Evolutionary conservation across 2,113 vertebrate species (phyloP), one percentile per base, ranked within the genome.

Genomic region (Gavia stellata): DNA sequence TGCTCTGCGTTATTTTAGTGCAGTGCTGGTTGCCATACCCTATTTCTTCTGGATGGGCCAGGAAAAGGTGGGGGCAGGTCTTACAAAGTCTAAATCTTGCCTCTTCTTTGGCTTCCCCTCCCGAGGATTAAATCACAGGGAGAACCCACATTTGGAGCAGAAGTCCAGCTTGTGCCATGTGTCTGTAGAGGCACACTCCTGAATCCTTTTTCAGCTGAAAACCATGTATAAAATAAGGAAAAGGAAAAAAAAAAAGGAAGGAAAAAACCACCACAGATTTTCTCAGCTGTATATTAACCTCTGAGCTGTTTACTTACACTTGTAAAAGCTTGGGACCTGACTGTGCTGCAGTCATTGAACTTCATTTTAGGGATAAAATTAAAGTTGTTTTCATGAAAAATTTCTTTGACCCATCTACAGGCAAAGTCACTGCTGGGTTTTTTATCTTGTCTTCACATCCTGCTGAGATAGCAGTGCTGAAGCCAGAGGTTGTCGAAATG

Each of bases 371-470:
- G 12, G 34, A 82, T 93, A 28, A 93, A 94, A 96, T 65, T 23
- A 53, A 93, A 94, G 77, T 28, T 55, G 34, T 78, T 91, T 91
- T 68, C 47, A 26, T 68, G 73, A 96, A 92, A 92, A 79, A 79
- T 89, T 85, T 89, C 84, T 90, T 73, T 95, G 89, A 92, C 91
- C 89, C 70, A 75, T 94, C 84, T 87, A 21, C 56, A 75, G 44
- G 70, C 52, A 75, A 79, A 95, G 89, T 95, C 90, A 68, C 56
- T 91, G 65, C 70, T 85, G 49, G 77, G 28, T 56, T 92, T 94
- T 96, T 96, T 79, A 96, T 91, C 86, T 96, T 91, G 93, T 61
- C 73, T 90, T 84, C 56, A 33, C 31, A 85, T 95, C 61, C 87
- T 96, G 93, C 95, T 95, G 94, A 94, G 73, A 79, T 20, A 90